Evolutionary conservation across 1,140 invertebrate species (phyloP).

Genomic region (Leguminivora glycinivorella): DNA sequence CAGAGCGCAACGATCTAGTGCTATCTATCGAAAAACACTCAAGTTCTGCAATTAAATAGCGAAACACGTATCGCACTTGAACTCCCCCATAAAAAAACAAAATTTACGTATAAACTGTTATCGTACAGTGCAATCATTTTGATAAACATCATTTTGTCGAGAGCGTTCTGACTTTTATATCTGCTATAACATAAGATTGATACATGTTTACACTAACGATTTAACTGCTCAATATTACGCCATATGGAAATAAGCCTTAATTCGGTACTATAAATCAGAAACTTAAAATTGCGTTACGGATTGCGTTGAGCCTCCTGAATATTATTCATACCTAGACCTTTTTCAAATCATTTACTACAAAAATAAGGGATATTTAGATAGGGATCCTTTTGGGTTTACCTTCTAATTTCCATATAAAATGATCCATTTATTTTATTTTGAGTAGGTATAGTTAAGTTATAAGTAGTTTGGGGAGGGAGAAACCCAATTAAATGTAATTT

Average conservation of each 20-base stretch:
- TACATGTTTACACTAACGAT: not conserved
- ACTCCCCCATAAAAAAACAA: not conserved
- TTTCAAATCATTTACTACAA: not conserved
- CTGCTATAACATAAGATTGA: not conserved
- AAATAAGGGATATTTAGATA: no score
- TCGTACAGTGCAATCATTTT: not conserved
- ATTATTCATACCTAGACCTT: not conserved
- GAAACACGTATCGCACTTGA: no score
- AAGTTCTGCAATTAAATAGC: no score
- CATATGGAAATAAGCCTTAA: not conserved
- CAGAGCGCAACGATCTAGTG: no score
- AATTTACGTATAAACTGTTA: not conserved
- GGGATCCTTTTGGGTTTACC: no score
- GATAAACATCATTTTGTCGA: not conserved
- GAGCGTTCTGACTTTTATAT: conserved; percentile 6
- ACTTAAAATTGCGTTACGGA: not conserved
- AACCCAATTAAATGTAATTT: no score
- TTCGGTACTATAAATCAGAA: not conserved
- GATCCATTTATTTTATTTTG: no score
- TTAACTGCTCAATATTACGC: not conserved
- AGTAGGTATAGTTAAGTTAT: no score
- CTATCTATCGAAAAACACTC: no score
- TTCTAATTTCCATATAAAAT: no score
- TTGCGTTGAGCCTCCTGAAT: not conserved
- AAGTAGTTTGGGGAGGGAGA: no score